These are phyloP conservation scores for Sapajus apella DNA, from an alignment of 2,113 vertebrate genomes.

Conservation along the genomic window DNA sequence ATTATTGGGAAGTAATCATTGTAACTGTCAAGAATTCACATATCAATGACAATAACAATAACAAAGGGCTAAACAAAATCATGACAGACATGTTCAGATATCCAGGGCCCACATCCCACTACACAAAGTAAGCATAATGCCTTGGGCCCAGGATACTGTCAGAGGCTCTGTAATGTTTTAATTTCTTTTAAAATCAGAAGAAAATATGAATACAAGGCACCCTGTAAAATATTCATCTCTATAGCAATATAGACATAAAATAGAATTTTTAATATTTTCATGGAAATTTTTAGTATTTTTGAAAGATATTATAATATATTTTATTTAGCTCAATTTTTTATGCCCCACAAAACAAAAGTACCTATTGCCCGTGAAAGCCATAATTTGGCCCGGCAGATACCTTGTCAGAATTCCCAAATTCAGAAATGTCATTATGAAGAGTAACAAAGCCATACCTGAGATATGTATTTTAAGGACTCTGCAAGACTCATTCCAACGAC, in stretches of 20 bases:
- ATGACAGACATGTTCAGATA: not conserved
- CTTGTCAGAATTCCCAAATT: constrained; percentile 6
- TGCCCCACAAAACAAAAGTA: not conserved
- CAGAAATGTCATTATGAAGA: constrained; percentile 7
- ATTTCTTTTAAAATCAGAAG: constrained; percentile 44
- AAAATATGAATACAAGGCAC: not conserved
- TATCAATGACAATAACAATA: not conserved
- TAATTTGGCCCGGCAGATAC: not conserved
- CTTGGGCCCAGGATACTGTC: not conserved
- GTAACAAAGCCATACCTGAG: not conserved
- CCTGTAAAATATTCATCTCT: constrained; percentile 1
- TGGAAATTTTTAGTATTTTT: not conserved
- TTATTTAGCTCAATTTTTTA: not conserved
- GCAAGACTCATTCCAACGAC: not conserved
- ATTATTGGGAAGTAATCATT: not conserved
- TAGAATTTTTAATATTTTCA: not conserved
- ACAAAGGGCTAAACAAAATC: not conserved
- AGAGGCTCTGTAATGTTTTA: not conserved
- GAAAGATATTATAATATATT: not conserved
- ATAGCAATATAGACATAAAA: not conserved
- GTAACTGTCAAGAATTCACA: constrained; percentile 9
- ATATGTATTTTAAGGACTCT: not conserved
- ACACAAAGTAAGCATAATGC: not conserved
- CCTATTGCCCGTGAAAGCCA: not conserved
- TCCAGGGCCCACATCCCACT: not conserved